Evolutionary conservation across 30 jellyfish, hydroid and myxozoan species (phyloP), one percentile per base, ranked within the genome.

Genomic region (Turritopsis dohrnii): DNA sequence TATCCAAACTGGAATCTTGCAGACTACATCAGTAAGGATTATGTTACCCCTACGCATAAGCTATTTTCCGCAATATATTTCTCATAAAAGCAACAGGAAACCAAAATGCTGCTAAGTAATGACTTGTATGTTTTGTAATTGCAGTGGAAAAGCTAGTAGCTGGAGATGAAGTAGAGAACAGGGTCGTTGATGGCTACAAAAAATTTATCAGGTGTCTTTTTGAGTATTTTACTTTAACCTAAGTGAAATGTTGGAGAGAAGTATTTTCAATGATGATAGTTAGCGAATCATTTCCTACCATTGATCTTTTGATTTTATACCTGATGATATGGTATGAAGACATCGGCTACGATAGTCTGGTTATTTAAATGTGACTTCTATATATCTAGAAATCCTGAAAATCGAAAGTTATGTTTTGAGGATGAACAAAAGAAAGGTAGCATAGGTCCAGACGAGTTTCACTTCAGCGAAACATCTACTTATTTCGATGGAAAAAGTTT

Each of bases 1-100:
- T 74, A 86, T 54, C 93, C 95, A 31, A 86, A 86, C 71, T 86
- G 95, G 95, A 86, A 86, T 71, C 92, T 92, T 8, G 95, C 95
- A 18, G 95, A 86, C 53, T 80, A 29, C 72, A 86, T 86, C 24
- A 80, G 95, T 86, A 72, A 81, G 87, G 23, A 5, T 65, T 74
- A 9, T 82, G 13, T 41, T 3, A 41, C 5, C n/a, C n/a, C n/a
- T n/a, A n/a, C n/a, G n/a, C n/a, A 41, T 3, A 41, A 41, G 60
- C 13, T 41, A 3, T 41, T 41, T 17, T 3, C 16, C 41, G 9
- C 60, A 41, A 41, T 41, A 41, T 41, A 41, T 5, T 41, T 41
- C 60, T 41, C 13, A 41, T 41, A 3, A 41, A 41, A 41, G 60
- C 60, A 41, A 41, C 13, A 41, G 9, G 5, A 41, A 41, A 41